Conservation (phyloP, 2,888 invertebrate genomes). For the Autographa gamma region DNA sequence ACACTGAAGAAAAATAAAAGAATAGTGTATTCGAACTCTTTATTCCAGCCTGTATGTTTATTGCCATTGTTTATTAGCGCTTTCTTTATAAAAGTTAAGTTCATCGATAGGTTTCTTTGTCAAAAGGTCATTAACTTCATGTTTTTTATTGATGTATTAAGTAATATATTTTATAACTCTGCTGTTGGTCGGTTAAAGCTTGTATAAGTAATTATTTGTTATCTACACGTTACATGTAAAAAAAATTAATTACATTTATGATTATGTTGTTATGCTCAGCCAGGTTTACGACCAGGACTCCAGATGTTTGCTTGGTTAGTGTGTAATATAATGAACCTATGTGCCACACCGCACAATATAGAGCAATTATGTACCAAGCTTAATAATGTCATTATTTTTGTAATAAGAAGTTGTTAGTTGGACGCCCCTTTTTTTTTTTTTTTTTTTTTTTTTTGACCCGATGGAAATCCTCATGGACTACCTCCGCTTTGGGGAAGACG, state of each 20-base stretch:
- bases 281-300: not conserved
- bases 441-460: no score
- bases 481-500: no score
- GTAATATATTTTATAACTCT: not conserved
- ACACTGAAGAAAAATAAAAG: constrained; percentile 51
- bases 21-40: constrained; percentile 52
- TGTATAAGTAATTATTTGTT: not conserved
- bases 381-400: not conserved
- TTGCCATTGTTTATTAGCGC: not conserved
- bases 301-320: not conserved
- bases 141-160: not conserved
- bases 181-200: not conserved
- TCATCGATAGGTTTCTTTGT: not conserved
- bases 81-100: not conserved
- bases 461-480: no score
- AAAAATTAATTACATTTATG: not conserved
- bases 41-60: constrained; percentile 27
- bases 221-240: not conserved
- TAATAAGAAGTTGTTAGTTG: no score
- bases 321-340: not conserved
- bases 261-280: not conserved
- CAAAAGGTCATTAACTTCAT: not conserved
- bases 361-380: not conserved
- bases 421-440: no score
- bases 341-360: not conserved